A percentile compares a stretch with the other conserved stretches of the same genome.
Conservation (phyloP, 2,797 vertebrate genomes). For the Galago senegalensis region DNA sequence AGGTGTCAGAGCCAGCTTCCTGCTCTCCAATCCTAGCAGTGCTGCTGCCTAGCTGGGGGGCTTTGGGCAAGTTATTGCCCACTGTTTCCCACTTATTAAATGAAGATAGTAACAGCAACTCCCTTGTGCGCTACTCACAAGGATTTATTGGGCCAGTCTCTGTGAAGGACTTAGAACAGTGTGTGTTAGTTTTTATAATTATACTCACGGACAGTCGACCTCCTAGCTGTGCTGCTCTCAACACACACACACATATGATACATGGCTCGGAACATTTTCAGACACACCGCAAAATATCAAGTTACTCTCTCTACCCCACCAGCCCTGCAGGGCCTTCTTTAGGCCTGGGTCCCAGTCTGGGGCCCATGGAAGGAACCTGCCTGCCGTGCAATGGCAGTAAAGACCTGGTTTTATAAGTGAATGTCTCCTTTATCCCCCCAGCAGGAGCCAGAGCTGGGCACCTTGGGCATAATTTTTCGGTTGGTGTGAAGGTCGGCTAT, state of each 20-base stretch:
- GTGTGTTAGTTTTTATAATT: not conserved
- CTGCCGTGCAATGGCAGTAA: rapidly evolving
- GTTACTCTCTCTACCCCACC: not conserved
- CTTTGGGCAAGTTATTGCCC: not conserved
- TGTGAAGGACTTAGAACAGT: not conserved
- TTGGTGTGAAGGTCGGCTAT: not conserved
- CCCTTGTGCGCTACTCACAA: not conserved
- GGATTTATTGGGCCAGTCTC: not conserved
- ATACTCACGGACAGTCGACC: not conserved
- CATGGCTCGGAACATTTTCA: not conserved
- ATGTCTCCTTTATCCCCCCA: rapidly evolving
- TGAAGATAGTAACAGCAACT: not conserved
- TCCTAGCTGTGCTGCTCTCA: not conserved
- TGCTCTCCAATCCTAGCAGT: not conserved
- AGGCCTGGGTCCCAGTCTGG: not conserved
- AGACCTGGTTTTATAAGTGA: not conserved
- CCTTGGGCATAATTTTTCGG: rapidly evolving
- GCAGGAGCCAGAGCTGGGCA: not conserved
- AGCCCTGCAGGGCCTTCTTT: not conserved
- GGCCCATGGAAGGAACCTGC: not conserved
- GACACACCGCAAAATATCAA: not conserved
- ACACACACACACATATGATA: not conserved
- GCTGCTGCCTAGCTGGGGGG: not conserved
- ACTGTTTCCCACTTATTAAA: not conserved
- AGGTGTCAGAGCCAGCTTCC: not conserved